These are phyloP conservation scores for Polyploca ridens DNA, from an alignment of 2,888 invertebrate species.

Conservation along the genomic window DNA sequence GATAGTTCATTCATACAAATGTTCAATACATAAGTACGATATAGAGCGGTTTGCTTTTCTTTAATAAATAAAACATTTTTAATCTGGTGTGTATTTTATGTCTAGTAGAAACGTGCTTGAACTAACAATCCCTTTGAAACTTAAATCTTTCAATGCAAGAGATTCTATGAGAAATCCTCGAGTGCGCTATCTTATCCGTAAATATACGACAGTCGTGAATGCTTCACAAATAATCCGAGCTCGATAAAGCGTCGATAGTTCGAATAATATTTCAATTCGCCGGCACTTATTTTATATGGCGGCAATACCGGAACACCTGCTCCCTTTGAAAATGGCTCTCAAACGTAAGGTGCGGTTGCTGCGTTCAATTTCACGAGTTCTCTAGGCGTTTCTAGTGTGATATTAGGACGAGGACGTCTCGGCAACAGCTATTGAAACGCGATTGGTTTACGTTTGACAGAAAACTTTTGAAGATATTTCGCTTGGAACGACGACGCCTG, in stretches of 20 bases:
- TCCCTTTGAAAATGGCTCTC: constrained; percentile 49
- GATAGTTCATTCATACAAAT: too few species aligned
- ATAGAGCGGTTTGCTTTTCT: too few species aligned
- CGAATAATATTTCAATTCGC: constrained; percentile 65
- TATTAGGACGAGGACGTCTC: constrained; percentile 11
- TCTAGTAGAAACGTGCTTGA: neutral
- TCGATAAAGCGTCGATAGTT: constrained; percentile 52
- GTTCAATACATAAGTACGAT: too few species aligned
- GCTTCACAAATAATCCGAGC: constrained; percentile 45
- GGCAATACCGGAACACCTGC: constrained; percentile 52
- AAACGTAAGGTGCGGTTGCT: constrained; percentile 37
- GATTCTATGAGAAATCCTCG: neutral
- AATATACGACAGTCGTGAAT: constrained; percentile 19
- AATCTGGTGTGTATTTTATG: neutral
- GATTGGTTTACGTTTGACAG: constrained; percentile 2
- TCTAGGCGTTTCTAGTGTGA: constrained; percentile 20
- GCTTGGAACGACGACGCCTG: neutral
- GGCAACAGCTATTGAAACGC: constrained; percentile 13
- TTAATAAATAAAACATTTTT: too few species aligned
- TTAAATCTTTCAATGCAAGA: neutral
- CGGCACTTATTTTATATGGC: constrained; percentile 55
- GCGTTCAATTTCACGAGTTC: constrained; percentile 44
- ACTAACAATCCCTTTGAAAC: neutral
- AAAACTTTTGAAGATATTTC: constrained; percentile 10
- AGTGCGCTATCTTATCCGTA: constrained; percentile 18